Evolutionary conservation across 1,140 invertebrate species (phyloP).

Genomic region (Aphelinus certus): DNA sequence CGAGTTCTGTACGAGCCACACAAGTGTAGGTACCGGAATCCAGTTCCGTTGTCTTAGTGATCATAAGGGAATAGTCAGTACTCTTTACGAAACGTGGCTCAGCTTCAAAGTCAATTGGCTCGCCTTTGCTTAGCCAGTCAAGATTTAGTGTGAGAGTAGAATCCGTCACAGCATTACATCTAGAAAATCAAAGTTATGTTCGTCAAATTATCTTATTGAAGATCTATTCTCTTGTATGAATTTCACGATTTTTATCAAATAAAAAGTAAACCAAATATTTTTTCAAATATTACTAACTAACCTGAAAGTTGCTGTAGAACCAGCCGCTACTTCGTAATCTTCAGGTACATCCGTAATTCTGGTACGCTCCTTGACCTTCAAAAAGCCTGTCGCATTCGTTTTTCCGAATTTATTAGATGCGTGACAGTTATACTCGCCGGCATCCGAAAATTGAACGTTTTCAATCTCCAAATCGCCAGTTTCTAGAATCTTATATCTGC

Average conservation of each 20-base stretch:
- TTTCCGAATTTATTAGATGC: constrained; percentile 93
- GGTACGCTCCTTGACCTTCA: constrained; percentile 88
- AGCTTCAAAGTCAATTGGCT: constrained; percentile 86
- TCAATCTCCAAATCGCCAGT: constrained; percentile 88
- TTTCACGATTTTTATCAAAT: neutral
- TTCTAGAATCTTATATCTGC: constrained; percentile 75
- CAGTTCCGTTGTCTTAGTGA: constrained; percentile 91
- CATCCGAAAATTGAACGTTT: constrained; percentile 84
- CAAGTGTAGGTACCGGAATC: constrained; percentile 97
- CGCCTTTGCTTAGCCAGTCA: constrained; percentile 87
- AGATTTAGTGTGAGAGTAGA: constrained; percentile 82
- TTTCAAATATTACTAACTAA: constrained; percentile 47
- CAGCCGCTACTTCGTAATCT: constrained; percentile 90
- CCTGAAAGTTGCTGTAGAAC: constrained; percentile 86
- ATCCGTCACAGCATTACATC: constrained; percentile 91
- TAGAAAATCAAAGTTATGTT: constrained; percentile 43
- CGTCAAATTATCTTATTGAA: too few relatives aligned
- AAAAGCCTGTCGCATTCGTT: constrained; percentile 76
- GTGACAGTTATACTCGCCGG: constrained; percentile 89
- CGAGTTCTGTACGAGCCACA: constrained; percentile 89
- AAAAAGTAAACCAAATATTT: neutral
- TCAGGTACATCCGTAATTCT: constrained; percentile 86
- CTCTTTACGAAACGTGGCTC: constrained; percentile 84
- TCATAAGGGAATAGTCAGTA: constrained; percentile 92
- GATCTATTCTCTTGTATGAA: too few relatives aligned